Percentiles rank a stretch among this genome's conserved stretches.
phyloP scores from a whole-genome alignment of 2,113 vertebrate species.

The Cathartes aura region DNA sequence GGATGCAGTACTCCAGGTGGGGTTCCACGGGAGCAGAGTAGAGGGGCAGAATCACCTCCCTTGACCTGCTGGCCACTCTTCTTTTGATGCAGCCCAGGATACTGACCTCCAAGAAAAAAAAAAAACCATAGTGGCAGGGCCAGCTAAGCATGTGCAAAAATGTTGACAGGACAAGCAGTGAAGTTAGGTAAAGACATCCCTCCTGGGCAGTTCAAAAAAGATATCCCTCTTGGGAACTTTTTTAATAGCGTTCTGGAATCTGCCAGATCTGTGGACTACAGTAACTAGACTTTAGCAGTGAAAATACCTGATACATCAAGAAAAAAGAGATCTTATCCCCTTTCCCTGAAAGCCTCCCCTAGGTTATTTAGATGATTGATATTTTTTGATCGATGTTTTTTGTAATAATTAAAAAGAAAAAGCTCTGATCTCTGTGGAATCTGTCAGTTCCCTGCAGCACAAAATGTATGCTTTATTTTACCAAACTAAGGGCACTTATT shows the following conservation, averaged over 20 bases:
- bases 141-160: neutral
- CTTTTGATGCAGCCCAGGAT: neutral
- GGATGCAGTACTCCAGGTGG: neutral
- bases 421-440: neutral
- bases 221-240: neutral
- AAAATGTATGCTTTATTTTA: conserved; percentile 24
- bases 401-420: neutral
- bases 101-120: neutral
- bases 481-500: neutral
- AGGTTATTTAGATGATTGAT: neutral
- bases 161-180: neutral
- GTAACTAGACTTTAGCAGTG: neutral
- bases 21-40: neutral
- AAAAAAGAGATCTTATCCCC: neutral
- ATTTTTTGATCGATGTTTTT: neutral
- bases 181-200: neutral
- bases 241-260: neutral
- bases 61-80: fast-evolving
- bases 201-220: neutral
- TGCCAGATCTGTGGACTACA: neutral
- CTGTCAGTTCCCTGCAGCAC: neutral
- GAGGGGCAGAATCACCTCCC: neutral
- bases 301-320: neutral
- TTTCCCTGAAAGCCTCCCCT: neutral
- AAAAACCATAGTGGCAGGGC: neutral